Evolutionary conservation across 1,140 invertebrate species (phyloP).

Genomic region (Macrobrachium nipponense): DNA sequence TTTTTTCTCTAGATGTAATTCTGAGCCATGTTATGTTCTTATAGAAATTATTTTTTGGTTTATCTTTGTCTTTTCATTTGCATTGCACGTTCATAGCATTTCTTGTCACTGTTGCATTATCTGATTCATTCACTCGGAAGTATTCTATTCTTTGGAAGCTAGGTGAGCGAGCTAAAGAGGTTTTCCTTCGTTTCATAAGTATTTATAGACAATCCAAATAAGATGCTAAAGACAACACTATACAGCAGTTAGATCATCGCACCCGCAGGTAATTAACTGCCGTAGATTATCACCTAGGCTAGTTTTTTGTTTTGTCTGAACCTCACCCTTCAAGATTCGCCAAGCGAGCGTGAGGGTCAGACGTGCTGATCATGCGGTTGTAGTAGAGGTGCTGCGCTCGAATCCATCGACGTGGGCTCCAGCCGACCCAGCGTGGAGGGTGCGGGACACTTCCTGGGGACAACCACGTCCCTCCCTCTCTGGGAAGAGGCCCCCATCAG

Average conservation of each 20-base stretch:
- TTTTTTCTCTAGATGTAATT: too few relatives aligned
- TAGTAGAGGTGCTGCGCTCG: slow-evolving; percentile 45
- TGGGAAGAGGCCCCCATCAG: slow-evolving; percentile 34
- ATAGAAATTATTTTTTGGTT: too few relatives aligned
- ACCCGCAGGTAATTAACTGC: too few relatives aligned
- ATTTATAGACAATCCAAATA: too few relatives aligned
- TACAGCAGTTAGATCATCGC: neutral
- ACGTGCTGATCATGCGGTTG: slow-evolving; percentile 10
- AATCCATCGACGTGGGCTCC: slow-evolving; percentile 39
- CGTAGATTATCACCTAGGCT: neutral
- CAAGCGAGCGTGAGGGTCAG: neutral
- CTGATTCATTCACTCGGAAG: neutral
- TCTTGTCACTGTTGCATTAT: neutral
- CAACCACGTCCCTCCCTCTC: slow-evolving; percentile 23
- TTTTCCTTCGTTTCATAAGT: too few relatives aligned
- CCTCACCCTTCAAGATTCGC: slow-evolving; percentile 15
- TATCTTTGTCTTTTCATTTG: too few relatives aligned
- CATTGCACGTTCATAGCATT: neutral
- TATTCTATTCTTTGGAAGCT: neutral
- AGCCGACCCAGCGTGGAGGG: slow-evolving; percentile 30
- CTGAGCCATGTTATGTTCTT: too few relatives aligned
- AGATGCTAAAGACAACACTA: neutral
- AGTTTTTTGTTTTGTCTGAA: too few relatives aligned
- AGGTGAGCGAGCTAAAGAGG: too few relatives aligned
- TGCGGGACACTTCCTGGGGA: slow-evolving; percentile 39